Conservation (phyloP, 2,113 vertebrate species). For the Xiphophorus maculatus region DNA sequence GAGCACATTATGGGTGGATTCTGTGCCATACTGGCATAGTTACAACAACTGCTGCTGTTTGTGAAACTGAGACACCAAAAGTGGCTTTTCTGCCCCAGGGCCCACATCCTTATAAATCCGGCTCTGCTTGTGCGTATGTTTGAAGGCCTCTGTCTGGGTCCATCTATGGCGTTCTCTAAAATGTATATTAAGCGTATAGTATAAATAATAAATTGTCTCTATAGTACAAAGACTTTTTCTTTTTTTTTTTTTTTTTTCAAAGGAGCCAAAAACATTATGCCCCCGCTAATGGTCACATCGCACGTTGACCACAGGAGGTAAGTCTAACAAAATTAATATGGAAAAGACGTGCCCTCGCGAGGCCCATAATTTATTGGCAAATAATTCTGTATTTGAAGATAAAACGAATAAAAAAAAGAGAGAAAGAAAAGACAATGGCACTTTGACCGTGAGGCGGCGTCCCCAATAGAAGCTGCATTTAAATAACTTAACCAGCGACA, state of each 20-base stretch:
- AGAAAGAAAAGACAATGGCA: constrained; percentile 89
- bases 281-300: constrained; percentile 89
- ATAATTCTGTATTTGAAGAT: constrained; percentile 93
- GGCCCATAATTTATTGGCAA: constrained; percentile 97
- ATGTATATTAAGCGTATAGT: constrained; percentile 48
- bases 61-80: background rate
- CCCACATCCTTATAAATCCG: background rate
- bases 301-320: constrained; percentile 93
- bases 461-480: constrained; percentile 86
- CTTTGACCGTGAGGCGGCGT: constrained; percentile 73
- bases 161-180: constrained; percentile 38
- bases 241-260: background rate
- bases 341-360: constrained; percentile 94
- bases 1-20: background rate
- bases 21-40: background rate
- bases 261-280: constrained; percentile 79
- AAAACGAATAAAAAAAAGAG: constrained; percentile 84
- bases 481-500: constrained; percentile 92
- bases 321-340: constrained; percentile 99
- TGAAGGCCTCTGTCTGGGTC: constrained; percentile 35
- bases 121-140: constrained; percentile 28
- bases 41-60: background rate
- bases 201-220: constrained; percentile 29
- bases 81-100: background rate
- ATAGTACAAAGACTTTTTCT: constrained; percentile 57